These are phyloP conservation scores for Dissostichus mawsoni DNA, from an alignment of 2,113 vertebrate genomes.

Conservation along the genomic window DNA sequence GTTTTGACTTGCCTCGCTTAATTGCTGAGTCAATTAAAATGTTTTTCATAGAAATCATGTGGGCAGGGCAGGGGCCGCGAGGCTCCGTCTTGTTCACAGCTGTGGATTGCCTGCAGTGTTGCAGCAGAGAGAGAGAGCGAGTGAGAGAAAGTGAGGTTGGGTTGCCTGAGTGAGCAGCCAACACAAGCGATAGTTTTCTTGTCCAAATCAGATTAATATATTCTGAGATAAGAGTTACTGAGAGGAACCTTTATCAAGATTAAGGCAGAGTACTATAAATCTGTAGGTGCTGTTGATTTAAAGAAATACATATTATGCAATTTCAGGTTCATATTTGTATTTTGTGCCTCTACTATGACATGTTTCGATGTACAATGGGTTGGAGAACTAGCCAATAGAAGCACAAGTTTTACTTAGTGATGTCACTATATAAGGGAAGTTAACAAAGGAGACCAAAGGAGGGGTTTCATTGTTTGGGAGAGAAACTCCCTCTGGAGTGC, in stretches of 20 bases:
- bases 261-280: conserved; percentile 11
- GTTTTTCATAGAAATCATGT: conserved; percentile 66
- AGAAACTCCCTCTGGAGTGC: too few relatives aligned
- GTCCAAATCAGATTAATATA: conserved; percentile 61
- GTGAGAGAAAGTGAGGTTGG: background rate
- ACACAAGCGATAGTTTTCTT: conserved; percentile 2
- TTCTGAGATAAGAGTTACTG: conserved; percentile 24
- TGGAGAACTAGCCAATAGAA: background rate
- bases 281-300: conserved; percentile 10
- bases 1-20: conserved; percentile 78
- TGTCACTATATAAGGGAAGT: too few relatives aligned
- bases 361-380: background rate
- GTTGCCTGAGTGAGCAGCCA: conserved; percentile 19
- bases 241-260: conserved; percentile 38
- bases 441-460: too few relatives aligned
- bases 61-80: conserved; percentile 38
- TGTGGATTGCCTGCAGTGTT: conserved; percentile 52
- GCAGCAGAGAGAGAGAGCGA: conserved; percentile 14
- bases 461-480: too few relatives aligned
- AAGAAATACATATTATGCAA: background rate
- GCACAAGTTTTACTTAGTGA: too few relatives aligned
- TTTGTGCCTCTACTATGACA: too few relatives aligned
- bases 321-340: too few relatives aligned
- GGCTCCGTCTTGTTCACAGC: conserved; percentile 59
- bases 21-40: conserved; percentile 80